Evolutionary conservation across 2,888 invertebrate species (phyloP), one percentile per base, ranked within the genome.

Genomic region (Linnaemya vulpina): DNA sequence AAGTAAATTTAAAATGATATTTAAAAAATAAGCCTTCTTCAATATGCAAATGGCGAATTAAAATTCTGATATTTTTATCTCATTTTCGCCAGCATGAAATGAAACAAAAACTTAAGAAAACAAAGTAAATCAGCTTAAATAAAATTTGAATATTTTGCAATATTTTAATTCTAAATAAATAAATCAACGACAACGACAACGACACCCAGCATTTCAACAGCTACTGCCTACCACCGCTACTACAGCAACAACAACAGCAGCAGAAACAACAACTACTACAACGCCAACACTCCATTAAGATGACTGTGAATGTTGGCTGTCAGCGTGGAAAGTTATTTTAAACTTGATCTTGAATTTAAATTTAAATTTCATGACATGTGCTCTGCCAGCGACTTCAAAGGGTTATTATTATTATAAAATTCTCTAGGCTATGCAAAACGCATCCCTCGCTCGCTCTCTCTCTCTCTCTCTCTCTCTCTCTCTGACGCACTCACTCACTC

Each of bases 341-440:
- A 83, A 83, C 82, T 83, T 83, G 82, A 83, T 83, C 82, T 83
- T 83, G 76, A 83, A 82, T 80, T 74, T 60, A 49, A 82, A 82
- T 80, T 74, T 60, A 15, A 74, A 81, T 77, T 71, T 77, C 76
- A 71, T 71, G 55, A 76, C 75, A 82, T 82, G 75, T 82, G 81
- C 70, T 74, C 60, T 17, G 43, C 17, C 40, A 60, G 40, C 67
- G 49, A 71, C 82, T 83, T 77, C 76, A 83, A 83, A 83, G 82
- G 76, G 71, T 76, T 71, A 58, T 62, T 60, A 68, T 76, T 63
- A 80, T 35, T 65, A 74, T 30, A 43, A 71, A 62, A 78, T 78
- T 60, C 60, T 70, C 68, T 62, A 38, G 40, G 62, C 62, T 70
- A 78, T 70, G 68, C 51, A 40, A 67, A 76, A 15, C 15, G 3